A percentile compares a stretch with the other conserved stretches of the same genome.
phyloP scores from a whole-genome alignment of 2,113 vertebrate species.

The Gorsachius goisagi region DNA sequence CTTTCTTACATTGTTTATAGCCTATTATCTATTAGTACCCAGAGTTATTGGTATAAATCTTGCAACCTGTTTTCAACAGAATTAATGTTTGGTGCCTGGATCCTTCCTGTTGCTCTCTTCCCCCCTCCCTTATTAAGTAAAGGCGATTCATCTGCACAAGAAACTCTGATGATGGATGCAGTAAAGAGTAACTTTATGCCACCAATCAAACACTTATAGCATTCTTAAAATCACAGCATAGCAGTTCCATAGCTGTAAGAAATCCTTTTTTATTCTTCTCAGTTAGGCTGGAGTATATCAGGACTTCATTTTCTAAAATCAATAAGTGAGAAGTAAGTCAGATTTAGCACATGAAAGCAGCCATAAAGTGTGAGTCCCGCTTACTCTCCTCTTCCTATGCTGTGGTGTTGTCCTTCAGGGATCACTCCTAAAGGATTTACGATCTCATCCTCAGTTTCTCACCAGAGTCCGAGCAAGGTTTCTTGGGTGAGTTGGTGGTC shows the following conservation, averaged over 20 bases:
- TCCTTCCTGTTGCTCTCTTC: background rate
- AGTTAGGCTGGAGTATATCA: background rate
- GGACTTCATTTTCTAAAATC: conserved; percentile 25
- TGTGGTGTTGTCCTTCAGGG: background rate
- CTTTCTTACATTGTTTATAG: background rate
- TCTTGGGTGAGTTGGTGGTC: background rate
- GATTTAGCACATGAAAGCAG: background rate
- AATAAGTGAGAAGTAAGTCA: background rate
- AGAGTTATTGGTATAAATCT: background rate
- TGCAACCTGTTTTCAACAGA: background rate
- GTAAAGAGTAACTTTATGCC: background rate
- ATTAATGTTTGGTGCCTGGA: background rate
- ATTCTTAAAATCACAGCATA: background rate
- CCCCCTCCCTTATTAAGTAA: background rate
- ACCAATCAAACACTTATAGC: background rate
- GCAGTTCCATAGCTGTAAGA: background rate
- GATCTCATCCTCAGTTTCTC: background rate
- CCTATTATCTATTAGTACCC: background rate
- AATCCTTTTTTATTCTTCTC: background rate
- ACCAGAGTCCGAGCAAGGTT: background rate
- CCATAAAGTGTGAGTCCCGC: background rate
- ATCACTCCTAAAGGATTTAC: background rate
- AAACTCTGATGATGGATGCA: background rate
- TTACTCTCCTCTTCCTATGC: background rate
- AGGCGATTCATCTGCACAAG: background rate